Conservation (phyloP, 1,140 invertebrate genomes). For the Wiebesia pumilae region DNA sequence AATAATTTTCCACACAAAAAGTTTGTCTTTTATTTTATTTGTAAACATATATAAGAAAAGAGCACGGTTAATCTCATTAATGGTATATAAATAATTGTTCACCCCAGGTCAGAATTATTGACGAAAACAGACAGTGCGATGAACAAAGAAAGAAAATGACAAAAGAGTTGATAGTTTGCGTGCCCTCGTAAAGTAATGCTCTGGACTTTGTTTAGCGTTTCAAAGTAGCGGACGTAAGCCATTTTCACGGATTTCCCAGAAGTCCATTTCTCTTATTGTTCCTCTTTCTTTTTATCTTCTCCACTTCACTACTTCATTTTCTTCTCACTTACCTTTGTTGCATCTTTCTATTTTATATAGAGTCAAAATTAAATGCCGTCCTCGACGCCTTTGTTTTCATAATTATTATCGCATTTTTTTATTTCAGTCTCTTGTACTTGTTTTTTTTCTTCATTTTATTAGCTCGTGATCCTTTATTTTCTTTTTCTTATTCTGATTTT, state of each 20-base stretch:
- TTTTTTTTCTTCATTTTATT: constrained; percentile 40
- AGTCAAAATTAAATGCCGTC: constrained; percentile 40
- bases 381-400: constrained; percentile 50
- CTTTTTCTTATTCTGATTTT: neutral
- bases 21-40: no score
- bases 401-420: constrained; percentile 51
- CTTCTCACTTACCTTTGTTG: neutral
- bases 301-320: neutral
- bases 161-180: constrained; percentile 36
- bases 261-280: constrained; percentile 42
- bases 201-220: constrained; percentile 65
- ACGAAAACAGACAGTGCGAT: neutral
- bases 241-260: constrained; percentile 50
- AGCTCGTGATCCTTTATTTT: constrained; percentile 6
- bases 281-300: constrained; percentile 11
- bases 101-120: neutral
- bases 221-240: constrained; percentile 61
- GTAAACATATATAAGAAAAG: no score
- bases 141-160: neutral
- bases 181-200: constrained; percentile 67
- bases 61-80: neutral
- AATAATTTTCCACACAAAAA: no score
- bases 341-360: neutral
- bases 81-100: neutral
- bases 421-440: constrained; percentile 29